Evolutionary conservation across 2,888 invertebrate species (phyloP).

Genomic region (Ophioninae sp.): DNA sequence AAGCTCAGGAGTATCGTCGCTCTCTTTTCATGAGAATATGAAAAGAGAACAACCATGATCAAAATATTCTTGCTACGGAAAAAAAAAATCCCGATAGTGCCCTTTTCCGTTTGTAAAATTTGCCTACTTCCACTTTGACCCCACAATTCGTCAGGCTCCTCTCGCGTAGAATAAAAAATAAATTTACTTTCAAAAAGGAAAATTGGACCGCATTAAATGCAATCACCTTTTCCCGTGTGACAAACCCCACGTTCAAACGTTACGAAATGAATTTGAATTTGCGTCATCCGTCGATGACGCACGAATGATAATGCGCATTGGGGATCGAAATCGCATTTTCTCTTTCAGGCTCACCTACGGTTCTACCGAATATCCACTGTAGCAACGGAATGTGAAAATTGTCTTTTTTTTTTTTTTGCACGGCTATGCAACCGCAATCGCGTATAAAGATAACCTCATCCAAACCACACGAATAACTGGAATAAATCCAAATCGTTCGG

Average conservation of each 20-base stretch:
- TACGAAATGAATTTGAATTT: background rate
- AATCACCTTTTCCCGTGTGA: background rate
- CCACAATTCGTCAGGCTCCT: background rate
- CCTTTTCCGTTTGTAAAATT: background rate
- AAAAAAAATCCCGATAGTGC: background rate
- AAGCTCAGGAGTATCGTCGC: too few relatives aligned
- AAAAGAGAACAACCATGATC: background rate
- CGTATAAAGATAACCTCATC: slow-evolving; percentile 19
- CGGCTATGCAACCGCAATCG: background rate
- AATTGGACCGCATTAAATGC: background rate
- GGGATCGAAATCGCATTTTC: background rate
- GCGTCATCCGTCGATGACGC: background rate
- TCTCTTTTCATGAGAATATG: background rate
- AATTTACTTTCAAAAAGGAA: background rate
- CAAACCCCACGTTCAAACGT: background rate
- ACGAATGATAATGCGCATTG: background rate
- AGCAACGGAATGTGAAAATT: background rate
- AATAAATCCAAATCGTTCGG: slow-evolving; percentile 42
- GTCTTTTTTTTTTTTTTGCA: slow-evolving; percentile 14
- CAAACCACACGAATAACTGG: slow-evolving; percentile 15
- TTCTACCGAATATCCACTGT: background rate
- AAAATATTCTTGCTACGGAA: background rate
- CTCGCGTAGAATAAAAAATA: background rate
- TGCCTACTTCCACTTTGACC: background rate
- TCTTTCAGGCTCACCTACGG: background rate